Evolutionary conservation across 2,113 vertebrate genomes (phyloP).

Genomic region (Diadophis punctatus): DNA sequence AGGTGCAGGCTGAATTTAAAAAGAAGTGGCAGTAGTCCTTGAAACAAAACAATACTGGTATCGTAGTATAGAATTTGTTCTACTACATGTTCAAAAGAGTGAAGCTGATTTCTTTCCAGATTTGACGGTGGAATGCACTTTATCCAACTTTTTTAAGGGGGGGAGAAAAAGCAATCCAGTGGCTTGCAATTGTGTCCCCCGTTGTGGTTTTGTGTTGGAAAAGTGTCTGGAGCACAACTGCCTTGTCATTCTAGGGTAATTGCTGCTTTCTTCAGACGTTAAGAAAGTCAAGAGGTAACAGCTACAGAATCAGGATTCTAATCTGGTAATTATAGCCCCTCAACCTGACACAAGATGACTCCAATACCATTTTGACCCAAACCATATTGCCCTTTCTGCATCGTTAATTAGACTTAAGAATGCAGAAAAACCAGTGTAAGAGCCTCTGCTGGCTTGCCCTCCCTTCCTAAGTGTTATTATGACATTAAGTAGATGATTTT

Average conservation of each 20-base stretch:
- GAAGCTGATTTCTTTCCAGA: background rate
- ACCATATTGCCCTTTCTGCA: slow-evolving; percentile 60
- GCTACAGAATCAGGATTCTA: slow-evolving; percentile 63
- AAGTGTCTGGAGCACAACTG: background rate
- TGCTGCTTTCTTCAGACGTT: background rate
- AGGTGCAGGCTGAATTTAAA: background rate
- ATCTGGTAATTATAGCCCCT: slow-evolving; percentile 89
- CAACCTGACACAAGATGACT: slow-evolving; percentile 82
- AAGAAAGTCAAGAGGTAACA: background rate
- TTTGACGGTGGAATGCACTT: background rate
- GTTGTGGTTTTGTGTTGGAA: background rate
- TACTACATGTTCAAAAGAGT: background rate
- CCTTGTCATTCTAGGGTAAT: background rate
- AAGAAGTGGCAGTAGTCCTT: background rate
- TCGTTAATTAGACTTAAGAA: slow-evolving; percentile 75
- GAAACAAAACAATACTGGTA: background rate
- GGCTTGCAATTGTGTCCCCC: background rate
- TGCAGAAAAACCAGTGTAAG: slow-evolving; percentile 73
- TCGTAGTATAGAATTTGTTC: background rate
- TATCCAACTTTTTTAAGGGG: background rate
- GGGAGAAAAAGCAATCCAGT: background rate
- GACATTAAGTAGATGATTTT: slow-evolving; percentile 62
- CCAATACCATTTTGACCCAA: slow-evolving; percentile 81
- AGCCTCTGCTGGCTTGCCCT: slow-evolving; percentile 57
- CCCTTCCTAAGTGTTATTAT: slow-evolving; percentile 67